phyloP scores from a whole-genome alignment of 2,113 vertebrate species.

The Astur gentilis region DNA sequence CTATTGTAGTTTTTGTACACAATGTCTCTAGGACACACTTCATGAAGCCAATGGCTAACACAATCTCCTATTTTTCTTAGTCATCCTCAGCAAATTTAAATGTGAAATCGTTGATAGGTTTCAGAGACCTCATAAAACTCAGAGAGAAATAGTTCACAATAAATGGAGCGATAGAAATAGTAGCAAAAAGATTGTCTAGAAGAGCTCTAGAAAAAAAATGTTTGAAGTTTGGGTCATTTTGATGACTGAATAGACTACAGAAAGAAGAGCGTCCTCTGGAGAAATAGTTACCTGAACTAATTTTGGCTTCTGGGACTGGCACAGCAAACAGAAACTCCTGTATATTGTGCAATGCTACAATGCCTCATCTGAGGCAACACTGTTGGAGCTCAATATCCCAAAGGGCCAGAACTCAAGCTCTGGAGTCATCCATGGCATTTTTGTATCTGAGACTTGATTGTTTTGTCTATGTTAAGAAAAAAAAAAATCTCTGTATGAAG shows the following conservation, averaged over 20 bases:
- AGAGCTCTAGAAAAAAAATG: not conserved
- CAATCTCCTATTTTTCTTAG: not conserved
- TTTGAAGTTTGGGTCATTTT: not conserved
- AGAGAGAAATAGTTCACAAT: not conserved
- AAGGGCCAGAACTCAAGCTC: not conserved
- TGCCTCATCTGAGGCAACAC: not conserved
- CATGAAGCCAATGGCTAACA: not conserved
- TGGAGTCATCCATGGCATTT: not conserved
- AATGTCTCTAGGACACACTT: not conserved
- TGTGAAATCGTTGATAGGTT: not conserved
- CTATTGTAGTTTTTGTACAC: not conserved
- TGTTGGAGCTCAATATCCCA: not conserved
- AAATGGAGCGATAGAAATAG: not conserved
- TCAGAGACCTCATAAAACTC: not conserved
- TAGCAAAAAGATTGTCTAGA: not conserved
- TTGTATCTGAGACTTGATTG: not conserved
- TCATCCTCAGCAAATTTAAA: not conserved
- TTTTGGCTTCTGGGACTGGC: not conserved
- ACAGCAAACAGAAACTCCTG: not conserved
- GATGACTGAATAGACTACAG: not conserved
- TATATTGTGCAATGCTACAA: not conserved
- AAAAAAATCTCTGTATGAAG: not conserved
- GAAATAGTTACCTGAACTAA: not conserved
- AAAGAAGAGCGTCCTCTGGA: not conserved
- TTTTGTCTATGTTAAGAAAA: not conserved